phyloP scores from a whole-genome alignment of 2,797 vertebrate genomes.

The Fistularia commersonii region DNA sequence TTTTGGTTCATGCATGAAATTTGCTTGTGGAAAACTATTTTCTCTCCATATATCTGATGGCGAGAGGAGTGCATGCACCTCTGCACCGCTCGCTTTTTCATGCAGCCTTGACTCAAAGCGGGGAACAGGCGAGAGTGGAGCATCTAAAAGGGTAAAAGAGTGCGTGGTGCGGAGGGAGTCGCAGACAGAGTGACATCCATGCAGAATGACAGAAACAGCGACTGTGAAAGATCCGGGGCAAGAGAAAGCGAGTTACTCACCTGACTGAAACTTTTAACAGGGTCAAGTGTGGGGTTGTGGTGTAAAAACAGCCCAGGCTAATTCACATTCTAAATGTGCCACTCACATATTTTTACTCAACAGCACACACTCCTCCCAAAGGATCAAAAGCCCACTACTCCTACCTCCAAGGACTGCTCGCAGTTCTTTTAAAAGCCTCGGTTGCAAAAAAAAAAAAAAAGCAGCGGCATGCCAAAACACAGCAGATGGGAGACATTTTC shows the following conservation, averaged over 20 bases:
- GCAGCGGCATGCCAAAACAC: conserved; percentile 26
- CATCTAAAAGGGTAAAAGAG: conserved; percentile 28
- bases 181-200: conserved; percentile 13
- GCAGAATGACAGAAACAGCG: conserved; percentile 3
- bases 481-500: conserved; percentile 49
- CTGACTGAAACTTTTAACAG: conserved; percentile 49
- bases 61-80: conserved; percentile 9
- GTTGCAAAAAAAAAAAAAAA: conserved; percentile 2
- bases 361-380: conserved; percentile 30
- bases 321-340: conserved; percentile 55
- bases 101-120: conserved; percentile 1
- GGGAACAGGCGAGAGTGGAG: conserved; percentile 7
- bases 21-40: conserved; percentile 4
- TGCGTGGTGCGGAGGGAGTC: conserved; percentile 17
- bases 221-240: neutral
- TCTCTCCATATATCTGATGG: conserved; percentile 12
- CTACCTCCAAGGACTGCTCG: conserved; percentile 29
- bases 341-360: conserved; percentile 29
- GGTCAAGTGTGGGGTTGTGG: conserved; percentile 43
- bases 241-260: conserved; percentile 10
- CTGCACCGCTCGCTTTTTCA: neutral
- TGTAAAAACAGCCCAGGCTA: conserved; percentile 32
- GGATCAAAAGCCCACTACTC: conserved; percentile 29
- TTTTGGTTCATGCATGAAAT: conserved; percentile 9
- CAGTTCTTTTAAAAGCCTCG: conserved; percentile 37